These are phyloP conservation scores for Eudasyphora cyanicolor DNA, from an alignment of 2,888 invertebrate species.

Conservation along the genomic window DNA sequence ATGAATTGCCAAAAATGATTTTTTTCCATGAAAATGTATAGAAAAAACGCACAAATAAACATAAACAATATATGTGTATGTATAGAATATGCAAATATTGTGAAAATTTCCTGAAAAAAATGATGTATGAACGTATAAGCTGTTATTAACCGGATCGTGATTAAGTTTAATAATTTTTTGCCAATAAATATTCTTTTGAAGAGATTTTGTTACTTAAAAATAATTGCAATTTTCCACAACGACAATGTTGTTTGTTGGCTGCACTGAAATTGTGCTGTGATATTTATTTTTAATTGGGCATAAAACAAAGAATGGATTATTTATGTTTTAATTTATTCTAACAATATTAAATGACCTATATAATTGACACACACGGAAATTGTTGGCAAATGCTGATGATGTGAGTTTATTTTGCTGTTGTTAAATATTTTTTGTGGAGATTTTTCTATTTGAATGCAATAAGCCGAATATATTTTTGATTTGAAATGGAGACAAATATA, in stretches of 20 bases:
- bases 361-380: neutral
- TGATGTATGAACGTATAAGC: neutral
- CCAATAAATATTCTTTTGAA: neutral
- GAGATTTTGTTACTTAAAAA: neutral
- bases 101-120: neutral
- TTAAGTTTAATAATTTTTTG: neutral
- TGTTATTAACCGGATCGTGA: neutral
- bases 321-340: conserved; percentile 31
- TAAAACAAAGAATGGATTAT: conserved; percentile 21
- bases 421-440: too few species aligned
- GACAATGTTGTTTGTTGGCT: neutral
- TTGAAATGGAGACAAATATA: too few species aligned
- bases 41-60: neutral
- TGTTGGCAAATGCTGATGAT: conserved; percentile 28
- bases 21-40: neutral
- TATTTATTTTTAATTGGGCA: conserved; percentile 12
- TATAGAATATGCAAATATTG: conserved; percentile 7
- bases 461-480: too few species aligned
- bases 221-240: neutral
- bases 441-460: too few species aligned
- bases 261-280: neutral
- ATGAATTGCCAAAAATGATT: conserved; percentile 25
- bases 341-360: conserved; percentile 31
- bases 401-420: too few species aligned
- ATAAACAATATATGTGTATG: neutral